Evolutionary conservation across 2,113 vertebrate genomes (phyloP), one percentile per base, ranked within the genome.

Genomic region (Oenanthe oenanthe): DNA sequence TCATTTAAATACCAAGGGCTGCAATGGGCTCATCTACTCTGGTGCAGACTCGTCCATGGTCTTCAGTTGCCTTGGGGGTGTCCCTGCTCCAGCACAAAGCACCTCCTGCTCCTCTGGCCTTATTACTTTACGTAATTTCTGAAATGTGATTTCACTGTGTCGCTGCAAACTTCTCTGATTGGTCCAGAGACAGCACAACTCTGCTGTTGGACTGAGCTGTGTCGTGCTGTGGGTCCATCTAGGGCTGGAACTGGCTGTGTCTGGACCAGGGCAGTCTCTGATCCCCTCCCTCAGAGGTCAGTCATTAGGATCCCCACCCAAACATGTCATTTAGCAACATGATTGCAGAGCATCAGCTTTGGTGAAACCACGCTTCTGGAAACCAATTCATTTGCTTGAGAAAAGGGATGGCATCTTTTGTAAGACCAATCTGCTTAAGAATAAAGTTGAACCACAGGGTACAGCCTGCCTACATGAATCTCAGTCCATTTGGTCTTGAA

Each of bases 201-300:
- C 28, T 12, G 17, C 26, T 45, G 14, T 0, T 25, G 10, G 34
- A 29, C 11, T 75, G 32, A 84, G 13, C 5, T 53, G 8, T 34
- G 19, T 31, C 25, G 36, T 71, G 11, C 0, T 0, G 0, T 38
- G n/a, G 29, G 10, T 75, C 11, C 26, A 17, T 13, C 32, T 34
- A 57, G 26, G 31, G 18, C 19, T 51, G 40, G 40, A 86, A 47
- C 6, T 9, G 48, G 21, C 43, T 32, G 7, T 40, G 28, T n/a
- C 38, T 17, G 32, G 24, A 32, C 34, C 8, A 53, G 20, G 18
- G 8, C 15, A 48, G 32, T 4, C 40, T 29, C 29, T 78, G 19
- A 47, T 4, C 5, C 54, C 13, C 17, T 51, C 29, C 17, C 9
- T 43, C 34, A 40, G 24, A 47, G 7, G 5, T 22, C 6, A 6